A percentile compares a stretch with the other conserved stretches of the same genome.
Evolutionary conservation across 2,113 vertebrate species (phyloP).

Genomic region (Emydocephalus ijimae): DNA sequence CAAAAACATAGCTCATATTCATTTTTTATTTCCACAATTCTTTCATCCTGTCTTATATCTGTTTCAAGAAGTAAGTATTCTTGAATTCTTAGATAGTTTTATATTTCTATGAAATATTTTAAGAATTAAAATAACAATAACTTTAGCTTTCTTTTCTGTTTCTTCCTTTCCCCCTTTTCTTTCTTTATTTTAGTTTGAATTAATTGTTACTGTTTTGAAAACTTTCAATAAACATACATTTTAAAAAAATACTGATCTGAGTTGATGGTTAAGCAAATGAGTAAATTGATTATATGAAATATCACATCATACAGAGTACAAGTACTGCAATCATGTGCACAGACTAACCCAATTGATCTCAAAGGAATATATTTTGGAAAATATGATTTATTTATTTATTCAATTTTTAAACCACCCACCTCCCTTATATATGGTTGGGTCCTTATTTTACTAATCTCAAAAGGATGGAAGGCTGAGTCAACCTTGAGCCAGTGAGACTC

Average conservation of each 20-base stretch:
- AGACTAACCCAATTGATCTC: background rate
- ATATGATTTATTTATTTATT: too few species aligned
- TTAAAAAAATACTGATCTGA: background rate
- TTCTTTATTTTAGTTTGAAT: background rate
- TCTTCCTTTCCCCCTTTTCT: background rate
- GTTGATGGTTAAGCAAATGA: background rate
- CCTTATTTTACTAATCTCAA: too few species aligned
- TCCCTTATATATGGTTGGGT: background rate
- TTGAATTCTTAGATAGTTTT: background rate
- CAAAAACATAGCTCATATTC: background rate
- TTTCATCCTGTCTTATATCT: background rate
- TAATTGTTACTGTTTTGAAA: background rate
- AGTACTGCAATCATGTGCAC: background rate
- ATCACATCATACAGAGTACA: constrained; percentile 1
- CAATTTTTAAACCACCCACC: too few species aligned
- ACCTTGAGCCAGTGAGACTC: too few species aligned
- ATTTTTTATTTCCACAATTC: background rate
- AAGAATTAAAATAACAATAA: background rate
- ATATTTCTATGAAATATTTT: background rate
- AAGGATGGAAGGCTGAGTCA: too few species aligned
- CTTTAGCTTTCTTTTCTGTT: background rate
- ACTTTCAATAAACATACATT: background rate
- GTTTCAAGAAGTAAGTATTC: background rate
- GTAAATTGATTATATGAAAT: background rate
- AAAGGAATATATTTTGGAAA: background rate